phyloP scores from a whole-genome alignment of 2,113 vertebrate species.

The Sitta europaea region DNA sequence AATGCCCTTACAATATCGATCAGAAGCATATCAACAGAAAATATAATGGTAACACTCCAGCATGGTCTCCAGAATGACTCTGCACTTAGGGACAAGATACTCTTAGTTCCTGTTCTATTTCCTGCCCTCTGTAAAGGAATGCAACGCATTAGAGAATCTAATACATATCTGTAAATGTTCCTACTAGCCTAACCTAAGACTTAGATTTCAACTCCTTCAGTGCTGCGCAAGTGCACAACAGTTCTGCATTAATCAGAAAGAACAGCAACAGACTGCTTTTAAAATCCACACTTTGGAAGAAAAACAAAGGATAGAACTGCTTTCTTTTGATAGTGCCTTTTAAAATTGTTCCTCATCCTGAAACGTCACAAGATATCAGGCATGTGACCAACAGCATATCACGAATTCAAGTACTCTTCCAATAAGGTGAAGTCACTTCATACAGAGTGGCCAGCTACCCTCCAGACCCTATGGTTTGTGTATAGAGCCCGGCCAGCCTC shows the following conservation, averaged over 20 bases:
- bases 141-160: neutral
- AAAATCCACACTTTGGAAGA: neutral
- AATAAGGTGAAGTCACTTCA: fast-evolving
- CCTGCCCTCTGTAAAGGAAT: neutral
- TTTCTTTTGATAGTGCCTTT: neutral
- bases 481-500: neutral
- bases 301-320: neutral
- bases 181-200: neutral
- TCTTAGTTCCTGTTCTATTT: neutral
- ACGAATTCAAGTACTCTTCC: neutral
- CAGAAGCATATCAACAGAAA: neutral
- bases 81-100: neutral
- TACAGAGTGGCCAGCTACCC: neutral
- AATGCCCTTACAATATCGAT: neutral
- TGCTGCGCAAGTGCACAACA: neutral
- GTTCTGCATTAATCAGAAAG: neutral
- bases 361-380: neutral
- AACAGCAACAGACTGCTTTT: neutral
- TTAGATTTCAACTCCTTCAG: neutral
- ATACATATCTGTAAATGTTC: neutral
- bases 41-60: neutral
- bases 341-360: neutral
- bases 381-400: neutral
- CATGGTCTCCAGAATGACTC: neutral
- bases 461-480: neutral